These are phyloP conservation scores for Urocynchramus pylzowi DNA, from an alignment of 2,113 vertebrate species.

Conservation along the genomic window DNA sequence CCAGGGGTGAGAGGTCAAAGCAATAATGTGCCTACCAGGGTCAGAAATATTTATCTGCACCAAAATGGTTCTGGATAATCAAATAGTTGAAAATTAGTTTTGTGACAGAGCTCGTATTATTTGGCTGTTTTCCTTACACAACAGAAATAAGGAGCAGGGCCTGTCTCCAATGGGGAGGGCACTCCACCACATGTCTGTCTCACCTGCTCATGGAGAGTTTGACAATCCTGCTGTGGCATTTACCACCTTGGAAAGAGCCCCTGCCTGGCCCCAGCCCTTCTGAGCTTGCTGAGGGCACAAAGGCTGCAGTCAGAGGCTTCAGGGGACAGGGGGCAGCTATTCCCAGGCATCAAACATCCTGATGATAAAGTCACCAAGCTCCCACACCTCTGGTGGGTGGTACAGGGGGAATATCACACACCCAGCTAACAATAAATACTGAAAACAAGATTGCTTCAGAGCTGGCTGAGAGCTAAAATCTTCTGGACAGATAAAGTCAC, in stretches of 20 bases:
- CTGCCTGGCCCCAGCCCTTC: background rate
- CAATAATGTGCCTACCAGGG: constrained; percentile 33
- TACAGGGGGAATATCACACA: background rate
- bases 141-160: background rate
- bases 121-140: background rate
- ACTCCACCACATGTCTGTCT: background rate
- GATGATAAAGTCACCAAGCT: accelerated
- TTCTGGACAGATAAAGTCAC: background rate
- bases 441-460: background rate
- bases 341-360: background rate
- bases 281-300: background rate
- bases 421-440: background rate
- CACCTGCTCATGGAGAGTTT: background rate
- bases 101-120: background rate
- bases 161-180: background rate
- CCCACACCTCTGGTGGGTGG: background rate
- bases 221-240: background rate
- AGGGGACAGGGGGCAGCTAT: background rate
- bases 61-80: constrained; percentile 49
- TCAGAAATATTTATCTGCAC: constrained; percentile 53
- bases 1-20: constrained; percentile 51
- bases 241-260: background rate
- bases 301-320: background rate
- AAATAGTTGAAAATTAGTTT: constrained; percentile 44
- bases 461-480: background rate